These are phyloP conservation scores for Melangyna quadrimaculata DNA, from an alignment of 2,888 invertebrate genomes.

Conservation along the genomic window DNA sequence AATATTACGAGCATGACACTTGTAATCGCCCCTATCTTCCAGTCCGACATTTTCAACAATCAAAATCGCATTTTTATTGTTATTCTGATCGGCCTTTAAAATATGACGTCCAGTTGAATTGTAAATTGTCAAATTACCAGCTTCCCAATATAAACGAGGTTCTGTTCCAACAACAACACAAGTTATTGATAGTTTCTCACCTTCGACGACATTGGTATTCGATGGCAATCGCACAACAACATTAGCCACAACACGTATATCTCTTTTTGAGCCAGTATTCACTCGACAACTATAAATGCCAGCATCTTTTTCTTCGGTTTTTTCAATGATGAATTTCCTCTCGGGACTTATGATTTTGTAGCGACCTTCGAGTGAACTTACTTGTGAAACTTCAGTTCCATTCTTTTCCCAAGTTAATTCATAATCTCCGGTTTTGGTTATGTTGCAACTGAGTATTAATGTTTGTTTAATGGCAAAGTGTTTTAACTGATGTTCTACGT, in stretches of 20 bases:
- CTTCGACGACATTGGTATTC: slow-evolving; percentile 90
- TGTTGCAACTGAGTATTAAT: slow-evolving; percentile 79
- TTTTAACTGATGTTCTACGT: slow-evolving; percentile 77
- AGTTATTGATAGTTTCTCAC: slow-evolving; percentile 88
- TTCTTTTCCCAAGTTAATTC: slow-evolving; percentile 81
- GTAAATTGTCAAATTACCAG: slow-evolving; percentile 82
- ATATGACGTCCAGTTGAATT: slow-evolving; percentile 81
- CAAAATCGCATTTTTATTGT: slow-evolving; percentile 85
- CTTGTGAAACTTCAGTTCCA: slow-evolving; percentile 79
- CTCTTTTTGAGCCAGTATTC: slow-evolving; percentile 76
- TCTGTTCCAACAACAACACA: slow-evolving; percentile 87
- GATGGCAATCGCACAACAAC: slow-evolving; percentile 84
- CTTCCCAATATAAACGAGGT: slow-evolving; percentile 86
- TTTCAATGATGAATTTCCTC: slow-evolving; percentile 81
- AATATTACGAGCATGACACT: slow-evolving; percentile 84
- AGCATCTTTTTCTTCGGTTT: slow-evolving; percentile 83
- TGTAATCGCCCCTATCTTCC: slow-evolving; percentile 87
- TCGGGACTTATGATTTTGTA: slow-evolving; percentile 79
- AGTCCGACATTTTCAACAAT: slow-evolving; percentile 84
- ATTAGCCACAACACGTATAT: slow-evolving; percentile 81
- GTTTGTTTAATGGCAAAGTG: slow-evolving; percentile 78
- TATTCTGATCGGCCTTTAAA: slow-evolving; percentile 82
- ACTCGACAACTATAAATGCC: slow-evolving; percentile 86
- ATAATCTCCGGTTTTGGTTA: slow-evolving; percentile 75
- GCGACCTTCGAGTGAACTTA: slow-evolving; percentile 80